These are phyloP conservation scores for Aspidoscelis tigris DNA, from an alignment of 2,113 vertebrate species.

Conservation along the genomic window DNA sequence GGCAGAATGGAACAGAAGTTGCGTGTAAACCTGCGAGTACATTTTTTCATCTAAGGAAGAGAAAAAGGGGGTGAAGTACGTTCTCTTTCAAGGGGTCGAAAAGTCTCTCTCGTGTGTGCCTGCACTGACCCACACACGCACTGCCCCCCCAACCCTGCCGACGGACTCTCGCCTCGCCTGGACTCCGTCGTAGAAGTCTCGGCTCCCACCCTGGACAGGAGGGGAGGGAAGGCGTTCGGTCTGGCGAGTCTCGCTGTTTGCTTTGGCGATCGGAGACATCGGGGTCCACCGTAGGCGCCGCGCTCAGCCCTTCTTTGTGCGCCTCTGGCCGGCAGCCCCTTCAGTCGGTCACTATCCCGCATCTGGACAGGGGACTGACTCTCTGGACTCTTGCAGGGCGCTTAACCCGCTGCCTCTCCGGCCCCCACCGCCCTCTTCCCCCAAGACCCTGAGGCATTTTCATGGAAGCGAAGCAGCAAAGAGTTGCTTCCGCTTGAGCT, in stretches of 20 bases:
- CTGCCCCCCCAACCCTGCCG: not conserved
- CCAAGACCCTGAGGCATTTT: not conserved
- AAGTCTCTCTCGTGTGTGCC: no score
- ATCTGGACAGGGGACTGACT: no score
- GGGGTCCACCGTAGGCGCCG: slow-evolving; percentile 35
- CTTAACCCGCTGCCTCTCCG: not conserved
- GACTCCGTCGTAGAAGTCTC: not conserved
- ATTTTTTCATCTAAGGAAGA: no score
- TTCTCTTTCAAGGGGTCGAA: not conserved
- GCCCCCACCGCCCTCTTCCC: no score
- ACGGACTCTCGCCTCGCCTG: not conserved
- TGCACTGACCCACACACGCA: no score
- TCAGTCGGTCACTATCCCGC: not conserved
- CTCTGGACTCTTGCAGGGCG: not conserved
- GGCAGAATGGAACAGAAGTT: not conserved
- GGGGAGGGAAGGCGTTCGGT: no score
- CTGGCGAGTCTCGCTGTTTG: slow-evolving; percentile 36
- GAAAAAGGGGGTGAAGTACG: not conserved
- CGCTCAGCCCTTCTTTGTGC: not conserved
- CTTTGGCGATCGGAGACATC: slow-evolving; percentile 58
- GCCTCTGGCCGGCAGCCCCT: not conserved
- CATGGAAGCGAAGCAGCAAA: not conserved
- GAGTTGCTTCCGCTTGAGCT: not conserved
- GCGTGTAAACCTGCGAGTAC: not conserved
- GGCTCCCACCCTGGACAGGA: not conserved